These are phyloP conservation scores for Choreutis nemorana DNA, from an alignment of 2,888 invertebrate species.

Conservation along the genomic window DNA sequence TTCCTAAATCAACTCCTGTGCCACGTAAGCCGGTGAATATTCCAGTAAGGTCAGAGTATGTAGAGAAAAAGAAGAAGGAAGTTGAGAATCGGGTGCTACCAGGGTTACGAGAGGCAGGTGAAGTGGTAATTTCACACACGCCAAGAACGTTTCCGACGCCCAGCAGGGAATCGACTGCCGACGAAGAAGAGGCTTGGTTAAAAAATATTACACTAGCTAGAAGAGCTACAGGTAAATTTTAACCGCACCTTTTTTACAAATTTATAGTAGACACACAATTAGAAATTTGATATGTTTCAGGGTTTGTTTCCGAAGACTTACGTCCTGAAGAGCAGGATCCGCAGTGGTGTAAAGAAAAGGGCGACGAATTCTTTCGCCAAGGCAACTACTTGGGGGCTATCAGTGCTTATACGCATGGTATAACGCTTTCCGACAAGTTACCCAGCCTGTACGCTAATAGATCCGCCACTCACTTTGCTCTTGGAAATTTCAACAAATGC, in stretches of 20 bases:
- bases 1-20: slow-evolving; percentile 9
- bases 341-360: slow-evolving; percentile 82
- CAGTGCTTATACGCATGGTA: slow-evolving; percentile 83
- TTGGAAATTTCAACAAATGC: slow-evolving; percentile 78
- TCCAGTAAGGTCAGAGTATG: slow-evolving; percentile 37
- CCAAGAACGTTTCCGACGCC: slow-evolving; percentile 83
- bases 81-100: slow-evolving; percentile 52
- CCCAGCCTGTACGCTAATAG: slow-evolving; percentile 79
- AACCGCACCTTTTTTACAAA: not conserved
- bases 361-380: slow-evolving; percentile 77
- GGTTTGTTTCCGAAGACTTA: slow-evolving; percentile 76
- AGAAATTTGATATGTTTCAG: slow-evolving; percentile 33
- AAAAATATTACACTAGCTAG: slow-evolving; percentile 79
- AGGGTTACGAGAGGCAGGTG: slow-evolving; percentile 61
- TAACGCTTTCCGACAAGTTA: slow-evolving; percentile 75
- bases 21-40: slow-evolving; percentile 19
- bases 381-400: slow-evolving; percentile 82
- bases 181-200: slow-evolving; percentile 82
- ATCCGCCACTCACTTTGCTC: slow-evolving; percentile 80
- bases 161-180: slow-evolving; percentile 73
- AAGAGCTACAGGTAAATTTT: slow-evolving; percentile 56
- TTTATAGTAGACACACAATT: not conserved
- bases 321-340: slow-evolving; percentile 84
- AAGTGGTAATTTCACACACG: slow-evolving; percentile 75
- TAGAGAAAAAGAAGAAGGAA: slow-evolving; percentile 39